A percentile compares a stretch with the other conserved stretches of the same genome.
Conservation (phyloP, 2,113 vertebrate genomes). For the Atractosteus spatula region DNA sequence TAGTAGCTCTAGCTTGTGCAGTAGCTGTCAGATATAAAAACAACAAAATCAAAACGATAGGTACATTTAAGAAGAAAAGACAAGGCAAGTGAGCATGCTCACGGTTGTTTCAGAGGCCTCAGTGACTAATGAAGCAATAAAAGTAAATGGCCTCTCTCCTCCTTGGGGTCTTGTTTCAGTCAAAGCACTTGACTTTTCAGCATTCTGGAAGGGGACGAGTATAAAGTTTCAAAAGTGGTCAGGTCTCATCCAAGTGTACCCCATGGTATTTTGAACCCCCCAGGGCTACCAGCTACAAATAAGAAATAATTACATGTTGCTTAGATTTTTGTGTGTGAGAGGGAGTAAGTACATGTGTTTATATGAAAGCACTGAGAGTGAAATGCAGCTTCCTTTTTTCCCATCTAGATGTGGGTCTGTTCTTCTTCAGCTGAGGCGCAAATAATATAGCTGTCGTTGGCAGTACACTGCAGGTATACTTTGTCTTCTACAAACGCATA, state of each 20-base stretch:
- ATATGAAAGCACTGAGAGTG: slow-evolving; percentile 40
- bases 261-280: slow-evolving; percentile 25
- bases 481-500: slow-evolving; percentile 27
- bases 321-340: not conserved
- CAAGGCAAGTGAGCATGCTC: slow-evolving; percentile 14
- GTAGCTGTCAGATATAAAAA: too few species aligned
- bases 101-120: slow-evolving; percentile 32
- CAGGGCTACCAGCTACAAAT: slow-evolving; percentile 30
- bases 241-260: slow-evolving; percentile 37
- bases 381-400: slow-evolving; percentile 48
- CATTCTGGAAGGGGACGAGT: not conserved
- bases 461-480: slow-evolving; percentile 37
- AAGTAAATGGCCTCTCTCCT: slow-evolving; percentile 36
- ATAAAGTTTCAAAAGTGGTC: slow-evolving; percentile 33
- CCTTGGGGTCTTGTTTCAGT: slow-evolving; percentile 18
- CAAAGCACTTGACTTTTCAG: slow-evolving; percentile 33
- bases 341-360: slow-evolving; percentile 8
- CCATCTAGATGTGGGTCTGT: slow-evolving; percentile 33
- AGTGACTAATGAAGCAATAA: slow-evolving; percentile 41
- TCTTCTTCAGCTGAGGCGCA: slow-evolving; percentile 40
- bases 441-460: slow-evolving; percentile 40
- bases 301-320: slow-evolving; percentile 35
- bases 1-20: too few species aligned
- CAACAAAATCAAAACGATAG: not conserved
- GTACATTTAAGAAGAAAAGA: slow-evolving; percentile 12